Percentiles rank a stretch among this genome's conserved stretches.
phyloP scores from a whole-genome alignment of 2,797 vertebrate genomes.

The Pristis pectinata region DNA sequence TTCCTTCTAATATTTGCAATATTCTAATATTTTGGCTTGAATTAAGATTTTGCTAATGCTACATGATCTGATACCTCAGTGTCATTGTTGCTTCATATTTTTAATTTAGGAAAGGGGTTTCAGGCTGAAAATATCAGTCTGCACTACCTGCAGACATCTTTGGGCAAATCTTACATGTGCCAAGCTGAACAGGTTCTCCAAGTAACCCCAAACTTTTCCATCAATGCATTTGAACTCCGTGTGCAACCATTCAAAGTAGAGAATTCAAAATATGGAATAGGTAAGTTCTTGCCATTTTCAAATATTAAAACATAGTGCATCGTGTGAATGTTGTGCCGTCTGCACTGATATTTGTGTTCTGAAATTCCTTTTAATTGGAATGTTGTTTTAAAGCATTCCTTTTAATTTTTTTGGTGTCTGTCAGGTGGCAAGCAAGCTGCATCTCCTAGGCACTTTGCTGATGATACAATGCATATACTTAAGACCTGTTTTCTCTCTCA shows the following conservation, averaged over 20 bases:
- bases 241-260: slow-evolving; percentile 80
- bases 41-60: neutral
- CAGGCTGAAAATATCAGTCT: slow-evolving; percentile 58
- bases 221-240: slow-evolving; percentile 77
- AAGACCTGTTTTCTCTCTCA: neutral
- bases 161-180: slow-evolving; percentile 85
- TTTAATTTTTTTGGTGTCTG: neutral
- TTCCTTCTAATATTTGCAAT: neutral
- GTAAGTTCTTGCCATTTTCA: slow-evolving; percentile 55
- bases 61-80: neutral
- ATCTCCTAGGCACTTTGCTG: neutral
- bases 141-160: slow-evolving; percentile 66
- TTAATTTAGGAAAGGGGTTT: slow-evolving; percentile 40
- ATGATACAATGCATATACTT: neutral
- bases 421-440: neutral
- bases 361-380: neutral
- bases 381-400: neutral
- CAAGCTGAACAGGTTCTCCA: slow-evolving; percentile 65
- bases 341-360: neutral
- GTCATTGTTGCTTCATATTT: neutral
- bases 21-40: neutral
- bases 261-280: slow-evolving; percentile 73
- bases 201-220: slow-evolving; percentile 55
- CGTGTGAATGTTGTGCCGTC: neutral
- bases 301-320: neutral